A percentile compares a stretch with the other conserved stretches of the same genome.
Evolutionary conservation across 2,888 invertebrate species (phyloP).

Genomic region (Chloromyia formosa): DNA sequence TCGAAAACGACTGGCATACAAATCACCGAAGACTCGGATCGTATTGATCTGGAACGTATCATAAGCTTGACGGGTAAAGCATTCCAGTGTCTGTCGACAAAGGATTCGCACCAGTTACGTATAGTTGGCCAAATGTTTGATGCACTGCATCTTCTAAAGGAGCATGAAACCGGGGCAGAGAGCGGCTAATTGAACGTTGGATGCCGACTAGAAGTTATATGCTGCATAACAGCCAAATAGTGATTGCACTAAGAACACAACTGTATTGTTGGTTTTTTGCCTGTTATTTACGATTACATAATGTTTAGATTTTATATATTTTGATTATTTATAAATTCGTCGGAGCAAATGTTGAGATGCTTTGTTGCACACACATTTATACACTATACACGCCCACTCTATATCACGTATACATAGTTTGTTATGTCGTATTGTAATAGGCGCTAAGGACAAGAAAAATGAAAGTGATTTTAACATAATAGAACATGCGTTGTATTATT

Average conservation of each 20-base stretch:
- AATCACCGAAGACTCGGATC: constrained; percentile 58
- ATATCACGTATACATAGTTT: constrained; percentile 16
- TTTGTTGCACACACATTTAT: constrained; percentile 19
- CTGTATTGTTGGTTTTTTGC: not conserved
- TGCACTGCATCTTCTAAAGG: constrained; percentile 58
- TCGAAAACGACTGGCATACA: constrained; percentile 50
- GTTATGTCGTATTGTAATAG: constrained; percentile 12
- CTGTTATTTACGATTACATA: constrained; percentile 12
- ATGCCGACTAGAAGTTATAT: not conserved
- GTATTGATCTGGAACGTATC: constrained; percentile 58
- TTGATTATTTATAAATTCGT: constrained; percentile 38
- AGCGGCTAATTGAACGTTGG: not conserved
- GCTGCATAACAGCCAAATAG: not conserved
- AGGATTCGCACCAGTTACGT: constrained; percentile 61
- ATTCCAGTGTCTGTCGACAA: constrained; percentile 62
- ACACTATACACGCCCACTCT: not conserved
- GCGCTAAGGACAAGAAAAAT: not conserved
- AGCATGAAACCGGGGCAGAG: not conserved
- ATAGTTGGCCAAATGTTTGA: constrained; percentile 66
- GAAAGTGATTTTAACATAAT: not conserved
- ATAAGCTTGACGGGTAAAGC: constrained; percentile 62
- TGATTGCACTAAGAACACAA: not conserved
- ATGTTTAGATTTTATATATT: constrained; percentile 30
- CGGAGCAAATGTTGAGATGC: constrained; percentile 37
- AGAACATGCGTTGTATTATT: not conserved